Conservation (phyloP, 2,888 invertebrate genomes). For the Drosophila subsilvestris region DNA sequence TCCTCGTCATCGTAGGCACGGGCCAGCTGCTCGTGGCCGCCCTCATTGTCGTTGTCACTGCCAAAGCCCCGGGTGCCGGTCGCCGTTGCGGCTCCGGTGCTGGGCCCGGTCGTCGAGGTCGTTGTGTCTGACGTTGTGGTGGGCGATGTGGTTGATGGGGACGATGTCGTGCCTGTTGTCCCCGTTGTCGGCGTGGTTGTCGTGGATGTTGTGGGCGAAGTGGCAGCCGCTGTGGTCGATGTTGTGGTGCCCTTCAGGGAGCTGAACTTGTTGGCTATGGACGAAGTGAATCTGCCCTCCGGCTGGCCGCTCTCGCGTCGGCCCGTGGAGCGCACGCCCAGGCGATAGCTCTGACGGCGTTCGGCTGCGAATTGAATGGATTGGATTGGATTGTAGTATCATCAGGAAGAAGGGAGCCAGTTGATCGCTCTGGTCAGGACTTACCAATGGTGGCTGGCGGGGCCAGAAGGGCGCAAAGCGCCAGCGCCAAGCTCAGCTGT, state of each 20-base stretch:
- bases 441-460: slow-evolving; percentile 52
- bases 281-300: slow-evolving; percentile 64
- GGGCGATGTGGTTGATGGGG: slow-evolving; percentile 17
- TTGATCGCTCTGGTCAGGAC: slow-evolving; percentile 17
- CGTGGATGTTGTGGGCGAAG: slow-evolving; percentile 8
- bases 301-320: slow-evolving; percentile 40
- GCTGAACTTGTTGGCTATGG: slow-evolving; percentile 60
- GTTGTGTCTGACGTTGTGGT: not conserved
- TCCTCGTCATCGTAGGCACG: slow-evolving; percentile 24
- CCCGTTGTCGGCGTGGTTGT: slow-evolving; percentile 29
- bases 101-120: not conserved
- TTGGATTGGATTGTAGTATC: not conserved
- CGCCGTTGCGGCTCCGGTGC: not conserved
- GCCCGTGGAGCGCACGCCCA: slow-evolving; percentile 41
- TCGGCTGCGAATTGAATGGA: slow-evolving; percentile 3
- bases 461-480: slow-evolving; percentile 58
- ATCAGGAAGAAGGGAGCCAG: too few relatives aligned
- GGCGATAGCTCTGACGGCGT: slow-evolving; percentile 48
- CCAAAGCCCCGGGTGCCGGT: not conserved
- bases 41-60: not conserved
- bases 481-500: slow-evolving; percentile 58
- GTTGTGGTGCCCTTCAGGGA: slow-evolving; percentile 44
- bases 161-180: too few relatives aligned
- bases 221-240: slow-evolving; percentile 30
- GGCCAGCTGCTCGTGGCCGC: slow-evolving; percentile 3